These are phyloP conservation scores for Columbina picui DNA, from an alignment of 2,113 vertebrate species.

Conservation along the genomic window DNA sequence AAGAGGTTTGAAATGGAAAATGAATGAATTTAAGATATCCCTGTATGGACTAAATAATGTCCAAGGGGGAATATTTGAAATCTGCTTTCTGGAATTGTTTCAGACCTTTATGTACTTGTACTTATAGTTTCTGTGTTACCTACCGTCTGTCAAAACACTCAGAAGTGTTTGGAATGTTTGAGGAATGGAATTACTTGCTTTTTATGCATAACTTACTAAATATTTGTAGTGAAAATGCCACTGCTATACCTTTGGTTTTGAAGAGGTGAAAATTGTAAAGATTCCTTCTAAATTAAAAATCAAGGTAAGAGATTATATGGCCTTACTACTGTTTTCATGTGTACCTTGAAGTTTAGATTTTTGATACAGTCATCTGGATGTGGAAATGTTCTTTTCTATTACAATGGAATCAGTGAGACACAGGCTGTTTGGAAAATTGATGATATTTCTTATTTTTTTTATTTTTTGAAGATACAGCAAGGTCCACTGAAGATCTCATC, in stretches of 20 bases:
- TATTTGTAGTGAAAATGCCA: not conserved
- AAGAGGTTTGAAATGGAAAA: not conserved
- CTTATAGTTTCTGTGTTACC: not conserved
- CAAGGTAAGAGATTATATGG: not conserved
- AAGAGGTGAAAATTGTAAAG: not conserved
- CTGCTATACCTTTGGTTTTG: not conserved
- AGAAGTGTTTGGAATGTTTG: not conserved
- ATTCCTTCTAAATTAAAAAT: not conserved
- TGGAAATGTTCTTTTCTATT: not conserved
- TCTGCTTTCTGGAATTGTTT: not conserved
- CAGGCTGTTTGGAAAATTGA: not conserved
- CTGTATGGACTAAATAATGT: not conserved
- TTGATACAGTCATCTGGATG: accelerated
- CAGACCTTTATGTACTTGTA: not conserved
- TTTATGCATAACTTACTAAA: not conserved
- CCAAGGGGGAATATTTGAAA: not conserved
- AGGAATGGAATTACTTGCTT: not conserved
- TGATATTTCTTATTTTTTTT: not conserved
- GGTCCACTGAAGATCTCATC: constrained; percentile 84
- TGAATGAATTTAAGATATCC: not conserved
- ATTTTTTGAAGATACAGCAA: constrained; percentile 66
- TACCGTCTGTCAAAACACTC: not conserved
- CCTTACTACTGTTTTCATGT: not conserved
- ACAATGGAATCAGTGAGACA: accelerated
- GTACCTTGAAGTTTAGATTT: not conserved